These are phyloP conservation scores for Choreutis nemorana DNA, from an alignment of 2,888 invertebrate species.

Conservation along the genomic window DNA sequence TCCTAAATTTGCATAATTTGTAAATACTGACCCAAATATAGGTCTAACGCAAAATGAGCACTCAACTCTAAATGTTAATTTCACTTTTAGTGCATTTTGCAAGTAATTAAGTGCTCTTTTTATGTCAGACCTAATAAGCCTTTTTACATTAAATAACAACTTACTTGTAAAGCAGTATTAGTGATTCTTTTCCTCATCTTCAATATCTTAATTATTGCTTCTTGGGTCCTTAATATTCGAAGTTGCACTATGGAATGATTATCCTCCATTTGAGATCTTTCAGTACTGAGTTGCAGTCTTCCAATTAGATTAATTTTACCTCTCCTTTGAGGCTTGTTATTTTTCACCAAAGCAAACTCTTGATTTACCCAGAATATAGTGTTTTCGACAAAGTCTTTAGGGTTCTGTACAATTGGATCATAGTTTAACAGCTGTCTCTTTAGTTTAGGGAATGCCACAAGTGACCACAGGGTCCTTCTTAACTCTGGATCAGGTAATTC, in stretches of 20 bases:
- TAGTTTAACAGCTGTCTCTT: constrained; percentile 90
- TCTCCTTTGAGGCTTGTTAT: constrained; percentile 91
- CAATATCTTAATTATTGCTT: constrained; percentile 98
- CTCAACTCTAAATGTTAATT: too few species aligned
- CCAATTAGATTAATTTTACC: constrained; percentile 98
- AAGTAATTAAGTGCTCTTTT: too few species aligned
- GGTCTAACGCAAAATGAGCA: too few species aligned
- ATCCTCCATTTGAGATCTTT: constrained; percentile 95
- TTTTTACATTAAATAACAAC: too few species aligned
- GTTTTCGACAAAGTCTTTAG: constrained; percentile 93
- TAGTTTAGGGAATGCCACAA: constrained; percentile 95
- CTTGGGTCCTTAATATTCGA: constrained; percentile 91
- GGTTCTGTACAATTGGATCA: constrained; percentile 80
- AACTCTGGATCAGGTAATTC: constrained; percentile 96
- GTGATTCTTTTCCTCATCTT: constrained; percentile 97
- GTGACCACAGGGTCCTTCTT: constrained; percentile 92
- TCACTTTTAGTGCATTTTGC: too few species aligned
- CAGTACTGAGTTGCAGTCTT: constrained; percentile 92
- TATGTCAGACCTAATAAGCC: too few species aligned
- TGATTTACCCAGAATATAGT: constrained; percentile 97
- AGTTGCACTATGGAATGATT: constrained; percentile 98
- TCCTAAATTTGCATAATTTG: too few species aligned
- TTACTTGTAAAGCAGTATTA: constrained; percentile 90
- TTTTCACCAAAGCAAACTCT: constrained; percentile 94
- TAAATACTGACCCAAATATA: too few species aligned